Evolutionary conservation across 2,797 vertebrate genomes (phyloP), one percentile per base, ranked within the genome.

Genomic region (Macrochelys suwanniensis): DNA sequence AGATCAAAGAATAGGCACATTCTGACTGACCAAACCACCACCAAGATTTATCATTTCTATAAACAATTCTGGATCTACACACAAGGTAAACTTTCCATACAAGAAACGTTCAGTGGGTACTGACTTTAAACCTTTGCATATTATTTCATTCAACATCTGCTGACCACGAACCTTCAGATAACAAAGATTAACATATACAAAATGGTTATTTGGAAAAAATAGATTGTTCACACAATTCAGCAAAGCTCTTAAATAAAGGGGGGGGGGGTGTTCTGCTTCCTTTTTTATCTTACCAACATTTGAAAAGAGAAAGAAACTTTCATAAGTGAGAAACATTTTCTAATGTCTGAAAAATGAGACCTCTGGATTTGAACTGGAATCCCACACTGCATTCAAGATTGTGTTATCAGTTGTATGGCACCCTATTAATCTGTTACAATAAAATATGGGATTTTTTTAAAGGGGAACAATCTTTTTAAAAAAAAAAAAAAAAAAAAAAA

Each of bases 151-250:
- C 95, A 96, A 96, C 92, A 97, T 94, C 95, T 96, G 94, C 82
- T 97, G 94, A 92, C 82, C 90, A 90, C 78, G 90, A 98, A 97
- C 97, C 97, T 97, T 98, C 93, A 95, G 96, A 97, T 96, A 98
- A 96, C 91, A 83, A 96, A 97, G 92, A 98, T 97, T 97, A 98
- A 97, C 97, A 97, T 98, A 97, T 77, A 97, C 92, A 97, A 96
- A 88, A 93, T 97, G 94, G 95, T 98, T 97, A 95, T 93, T 97
- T 92, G 89, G n/a, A 56, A 83, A 97, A 97, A 82, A 88, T 68
- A 97, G 88, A 96, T 97, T 93, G 96, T 97, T 96, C 93, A 94
- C 91, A 92, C 9, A 97, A 96, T 95, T 97, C 93, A 95, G 94
- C 90, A 95, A 97, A 95, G 7, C 42, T 81, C 88, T 94, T 97